Evolutionary conservation across 2,113 vertebrate genomes (phyloP), one percentile per base, ranked within the genome.

Genomic region (Muntiacus reevesi): DNA sequence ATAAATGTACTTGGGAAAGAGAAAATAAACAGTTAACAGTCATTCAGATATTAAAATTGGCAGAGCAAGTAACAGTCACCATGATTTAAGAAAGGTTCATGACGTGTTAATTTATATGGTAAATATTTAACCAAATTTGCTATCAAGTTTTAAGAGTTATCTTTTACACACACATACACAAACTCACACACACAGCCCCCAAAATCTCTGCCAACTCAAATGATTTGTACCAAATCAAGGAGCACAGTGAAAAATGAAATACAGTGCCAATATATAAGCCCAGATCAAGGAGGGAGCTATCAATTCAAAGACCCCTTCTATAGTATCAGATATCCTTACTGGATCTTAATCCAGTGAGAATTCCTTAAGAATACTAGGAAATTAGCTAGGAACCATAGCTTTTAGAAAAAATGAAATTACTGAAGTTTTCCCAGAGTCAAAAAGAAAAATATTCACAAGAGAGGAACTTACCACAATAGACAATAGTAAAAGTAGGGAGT

Each of bases 391-490:
- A 95, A 97, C 94, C 98, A 99, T n/a, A 98, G 98, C 97, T 99
- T 98, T 98, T 98, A 98, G 98, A 79, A 98, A 95, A 97, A 99
- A 98, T 82, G 94, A 97, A 98, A 99, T 36, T 96, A 98, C 60
- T 96, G 94, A 96, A 98, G 94, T 86, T 98, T 98, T 98, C 97
- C 97, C 94, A 98, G 98, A 98, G 97, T 94, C 89, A 98, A 98
- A 99, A 97, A 98, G 97, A 98, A 98, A 98, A 98, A 99, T 98
- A 99, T 99, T 99, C 99, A 99, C 98, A 99, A 99, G 99, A 99
- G 99, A 99, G 99, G 98, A 99, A 99, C 99, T 99, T 99, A 99
- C 99, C 99, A 99, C 99, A 99, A 99, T 98, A 99, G 99, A 99
- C 99, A 99, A 99, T 99, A 99, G 99, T 99, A 99, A 99, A 99